Evolutionary conservation across 2,888 invertebrate species (phyloP).

Genomic region (Clistopyga incitator): DNA sequence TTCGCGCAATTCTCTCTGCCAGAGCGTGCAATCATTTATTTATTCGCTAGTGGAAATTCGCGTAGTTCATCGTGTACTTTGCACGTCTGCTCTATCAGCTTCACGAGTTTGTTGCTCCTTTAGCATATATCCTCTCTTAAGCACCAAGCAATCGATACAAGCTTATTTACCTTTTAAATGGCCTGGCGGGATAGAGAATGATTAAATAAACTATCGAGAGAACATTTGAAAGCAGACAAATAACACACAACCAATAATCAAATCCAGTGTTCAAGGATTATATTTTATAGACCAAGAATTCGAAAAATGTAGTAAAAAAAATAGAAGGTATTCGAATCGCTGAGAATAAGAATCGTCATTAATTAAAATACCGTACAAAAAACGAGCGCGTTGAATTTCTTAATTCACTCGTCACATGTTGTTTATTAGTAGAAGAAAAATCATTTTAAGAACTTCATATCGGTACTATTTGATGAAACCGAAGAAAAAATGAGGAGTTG

Average conservation of each 20-base stretch:
- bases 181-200: background rate
- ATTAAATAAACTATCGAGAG: background rate
- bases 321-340: too few relatives aligned
- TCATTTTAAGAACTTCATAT: too few relatives aligned
- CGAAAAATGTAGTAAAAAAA: too few relatives aligned
- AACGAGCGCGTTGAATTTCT: too few relatives aligned
- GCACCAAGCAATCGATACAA: background rate
- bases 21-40: constrained; percentile 21
- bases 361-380: too few relatives aligned
- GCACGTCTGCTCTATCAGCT: background rate
- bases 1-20: background rate
- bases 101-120: constrained; percentile 22
- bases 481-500: too few relatives aligned
- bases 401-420: too few relatives aligned
- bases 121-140: constrained; percentile 14
- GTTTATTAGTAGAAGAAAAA: too few relatives aligned
- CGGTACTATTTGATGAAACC: too few relatives aligned
- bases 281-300: too few relatives aligned
- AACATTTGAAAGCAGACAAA: background rate
- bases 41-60: constrained; percentile 41
- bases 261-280: background rate
- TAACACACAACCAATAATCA: background rate
- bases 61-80: background rate
- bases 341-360: too few relatives aligned
- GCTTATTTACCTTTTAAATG: constrained; percentile 34